These are phyloP conservation scores for Polydrusus cervinus DNA, from an alignment of 2,888 invertebrate genomes.

Conservation along the genomic window DNA sequence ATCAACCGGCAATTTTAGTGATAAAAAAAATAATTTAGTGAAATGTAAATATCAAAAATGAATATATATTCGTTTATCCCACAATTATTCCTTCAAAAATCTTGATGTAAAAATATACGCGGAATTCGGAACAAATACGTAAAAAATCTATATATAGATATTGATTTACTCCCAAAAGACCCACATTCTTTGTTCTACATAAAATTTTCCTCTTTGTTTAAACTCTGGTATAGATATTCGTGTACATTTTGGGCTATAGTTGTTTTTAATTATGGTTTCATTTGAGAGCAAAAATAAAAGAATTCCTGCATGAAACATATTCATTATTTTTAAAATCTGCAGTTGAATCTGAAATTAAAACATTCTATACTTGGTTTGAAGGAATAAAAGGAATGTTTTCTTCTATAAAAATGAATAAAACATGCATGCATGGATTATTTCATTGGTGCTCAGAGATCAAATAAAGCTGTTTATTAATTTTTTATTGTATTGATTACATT, in stretches of 20 bases:
- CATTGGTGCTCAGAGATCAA: too few relatives aligned
- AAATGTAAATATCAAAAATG: not conserved
- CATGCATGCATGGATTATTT: too few relatives aligned
- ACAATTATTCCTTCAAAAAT: not conserved
- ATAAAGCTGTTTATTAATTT: too few relatives aligned
- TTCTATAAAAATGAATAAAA: too few relatives aligned
- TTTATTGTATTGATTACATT: too few relatives aligned
- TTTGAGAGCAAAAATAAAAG: not conserved
- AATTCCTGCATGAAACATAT: not conserved
- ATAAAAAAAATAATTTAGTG: not conserved
- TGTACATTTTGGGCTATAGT: not conserved
- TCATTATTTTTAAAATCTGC: not conserved
- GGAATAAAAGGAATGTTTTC: too few relatives aligned
- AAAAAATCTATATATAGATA: conserved; percentile 44
- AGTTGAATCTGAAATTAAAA: not conserved
- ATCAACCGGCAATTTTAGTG: not conserved
- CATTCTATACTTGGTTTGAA: not conserved
- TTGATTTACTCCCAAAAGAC: conserved; percentile 40
- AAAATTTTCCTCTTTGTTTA: conserved; percentile 34
- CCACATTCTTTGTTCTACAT: conserved; percentile 40
- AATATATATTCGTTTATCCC: not conserved
- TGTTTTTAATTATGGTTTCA: not conserved
- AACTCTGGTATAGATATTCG: not conserved
- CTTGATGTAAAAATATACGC: not conserved
- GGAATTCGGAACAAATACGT: not conserved